A percentile compares a stretch with the other conserved stretches of the same genome.
Conservation (phyloP, 2,797 vertebrate genomes). For the Antrozous pallidus region DNA sequence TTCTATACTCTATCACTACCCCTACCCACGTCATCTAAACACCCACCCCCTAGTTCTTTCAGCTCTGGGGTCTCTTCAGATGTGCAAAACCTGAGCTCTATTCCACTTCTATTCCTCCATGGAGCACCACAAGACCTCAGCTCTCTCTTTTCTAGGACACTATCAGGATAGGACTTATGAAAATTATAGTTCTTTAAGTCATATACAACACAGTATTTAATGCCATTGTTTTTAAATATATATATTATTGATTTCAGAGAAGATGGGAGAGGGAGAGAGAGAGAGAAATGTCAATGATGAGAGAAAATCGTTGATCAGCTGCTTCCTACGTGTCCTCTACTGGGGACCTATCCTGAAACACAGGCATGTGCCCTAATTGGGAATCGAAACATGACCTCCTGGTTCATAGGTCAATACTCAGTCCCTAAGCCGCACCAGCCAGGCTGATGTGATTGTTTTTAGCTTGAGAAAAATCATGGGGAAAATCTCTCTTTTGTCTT, state of each 20-base stretch:
- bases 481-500: background rate
- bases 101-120: background rate
- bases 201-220: background rate
- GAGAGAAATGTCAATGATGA: too few relatives aligned
- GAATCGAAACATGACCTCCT: too few relatives aligned
- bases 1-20: background rate
- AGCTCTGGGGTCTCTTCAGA: background rate
- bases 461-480: background rate
- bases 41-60: rapidly evolving
- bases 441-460: background rate
- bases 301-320: too few relatives aligned
- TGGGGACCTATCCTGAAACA: too few relatives aligned
- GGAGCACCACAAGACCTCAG: background rate
- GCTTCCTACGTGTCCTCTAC: too few relatives aligned
- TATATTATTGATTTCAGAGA: too few relatives aligned
- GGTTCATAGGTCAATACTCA: too few relatives aligned
- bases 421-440: too few relatives aligned
- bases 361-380: too few relatives aligned
- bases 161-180: background rate
- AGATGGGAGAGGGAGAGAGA: too few relatives aligned
- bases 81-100: background rate
- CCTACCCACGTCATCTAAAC: background rate
- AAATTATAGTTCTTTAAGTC: background rate
- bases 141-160: background rate
- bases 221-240: background rate